phyloP scores from a whole-genome alignment of 2,113 vertebrate genomes.

The Vombatus ursinus region DNA sequence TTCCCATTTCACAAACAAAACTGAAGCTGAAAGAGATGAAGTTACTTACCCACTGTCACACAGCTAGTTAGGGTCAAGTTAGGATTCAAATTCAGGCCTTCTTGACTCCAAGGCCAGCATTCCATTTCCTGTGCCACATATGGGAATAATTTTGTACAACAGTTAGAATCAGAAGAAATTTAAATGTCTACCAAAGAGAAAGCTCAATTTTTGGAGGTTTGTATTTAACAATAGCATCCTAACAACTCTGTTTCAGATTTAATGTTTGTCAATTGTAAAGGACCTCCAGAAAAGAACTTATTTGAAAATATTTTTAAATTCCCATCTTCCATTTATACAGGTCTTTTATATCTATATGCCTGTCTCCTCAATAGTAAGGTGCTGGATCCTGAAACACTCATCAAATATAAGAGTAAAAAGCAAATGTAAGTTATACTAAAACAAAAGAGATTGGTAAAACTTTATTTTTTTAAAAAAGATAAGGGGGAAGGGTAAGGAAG shows the following conservation, averaged over 20 bases:
- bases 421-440: not conserved
- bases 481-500: not conserved
- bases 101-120: not conserved
- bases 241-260: not conserved
- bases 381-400: not conserved
- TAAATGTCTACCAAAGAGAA: constrained; percentile 23
- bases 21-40: not conserved
- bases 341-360: not conserved
- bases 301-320: constrained; percentile 2
- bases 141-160: not conserved
- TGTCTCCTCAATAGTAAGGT: not conserved
- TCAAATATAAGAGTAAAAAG: not conserved
- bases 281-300: constrained; percentile 16
- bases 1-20: not conserved
- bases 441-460: not conserved
- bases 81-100: not conserved
- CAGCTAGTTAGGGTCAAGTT: not conserved
- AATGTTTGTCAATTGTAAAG: not conserved
- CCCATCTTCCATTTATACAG: not conserved
- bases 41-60: not conserved
- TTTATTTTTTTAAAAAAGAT: not conserved
- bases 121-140: not conserved
- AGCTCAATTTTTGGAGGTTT: constrained; percentile 35
- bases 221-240: not conserved
- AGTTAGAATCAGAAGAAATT: constrained; percentile 5